A percentile compares a stretch with the other conserved stretches of the same genome.
Conservation (phyloP, 92 coral and sea anemone species). For the Phenganax subtilis region DNA sequence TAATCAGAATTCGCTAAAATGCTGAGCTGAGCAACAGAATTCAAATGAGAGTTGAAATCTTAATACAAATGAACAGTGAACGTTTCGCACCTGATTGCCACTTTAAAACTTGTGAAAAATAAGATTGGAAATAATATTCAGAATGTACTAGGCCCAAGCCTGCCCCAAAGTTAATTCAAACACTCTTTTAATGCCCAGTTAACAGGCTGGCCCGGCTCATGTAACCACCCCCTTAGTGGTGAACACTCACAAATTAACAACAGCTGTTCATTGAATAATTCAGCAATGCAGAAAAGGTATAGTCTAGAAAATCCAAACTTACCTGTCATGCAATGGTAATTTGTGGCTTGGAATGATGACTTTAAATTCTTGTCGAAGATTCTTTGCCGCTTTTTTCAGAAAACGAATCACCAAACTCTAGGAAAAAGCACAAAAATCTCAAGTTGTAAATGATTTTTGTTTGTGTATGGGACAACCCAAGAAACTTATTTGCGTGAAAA, state of each 20-base stretch:
- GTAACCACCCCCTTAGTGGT: not conserved
- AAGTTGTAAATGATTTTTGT: too few relatives aligned
- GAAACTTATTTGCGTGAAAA: too few relatives aligned
- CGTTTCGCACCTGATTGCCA: conserved; percentile 57
- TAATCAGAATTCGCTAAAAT: not conserved
- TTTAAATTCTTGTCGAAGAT: conserved; percentile 88
- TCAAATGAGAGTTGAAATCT: conserved; percentile 77
- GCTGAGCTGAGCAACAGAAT: conserved; percentile 62
- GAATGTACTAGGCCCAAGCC: too few relatives aligned
- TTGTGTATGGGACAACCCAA: too few relatives aligned
- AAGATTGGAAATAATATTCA: too few relatives aligned
- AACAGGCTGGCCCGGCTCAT: too few relatives aligned
- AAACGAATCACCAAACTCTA: conserved; percentile 92
- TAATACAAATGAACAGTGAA: conserved; percentile 65
- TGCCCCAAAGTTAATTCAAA: too few relatives aligned
- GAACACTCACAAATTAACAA: not conserved
- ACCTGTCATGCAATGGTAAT: conserved; percentile 89
- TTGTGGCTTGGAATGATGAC: conserved; percentile 90
- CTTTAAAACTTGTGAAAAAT: conserved; percentile 47
- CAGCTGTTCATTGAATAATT: not conserved
- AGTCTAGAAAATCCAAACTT: not conserved
- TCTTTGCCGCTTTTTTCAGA: conserved; percentile 87
- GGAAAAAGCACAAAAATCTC: not conserved
- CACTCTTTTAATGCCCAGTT: too few relatives aligned
- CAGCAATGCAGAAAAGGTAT: not conserved